These are phyloP conservation scores for Lithobius niger DNA, from an alignment of 1,140 invertebrate genomes.

Conservation along the genomic window DNA sequence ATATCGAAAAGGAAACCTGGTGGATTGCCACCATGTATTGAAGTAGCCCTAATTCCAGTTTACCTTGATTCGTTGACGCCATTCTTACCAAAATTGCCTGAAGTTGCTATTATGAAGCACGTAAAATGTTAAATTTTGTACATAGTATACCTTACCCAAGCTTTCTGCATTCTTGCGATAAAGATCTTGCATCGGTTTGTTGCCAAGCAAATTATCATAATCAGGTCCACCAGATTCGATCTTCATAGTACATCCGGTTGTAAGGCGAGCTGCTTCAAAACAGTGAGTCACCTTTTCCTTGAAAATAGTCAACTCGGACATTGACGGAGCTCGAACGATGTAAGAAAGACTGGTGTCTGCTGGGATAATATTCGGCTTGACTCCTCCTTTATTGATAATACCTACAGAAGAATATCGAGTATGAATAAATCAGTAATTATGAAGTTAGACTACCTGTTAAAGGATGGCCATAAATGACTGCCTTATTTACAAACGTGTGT, in stretches of 20 bases:
- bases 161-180: conserved; percentile 14
- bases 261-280: conserved; percentile 13
- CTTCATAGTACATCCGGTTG: not conserved
- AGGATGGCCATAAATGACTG: too few relatives aligned
- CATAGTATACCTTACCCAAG: conserved; percentile 12
- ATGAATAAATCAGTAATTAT: too few relatives aligned
- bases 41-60: too few relatives aligned
- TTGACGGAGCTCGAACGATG: conserved; percentile 24
- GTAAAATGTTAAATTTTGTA: too few relatives aligned
- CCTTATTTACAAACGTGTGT: too few relatives aligned
- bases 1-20: too few relatives aligned
- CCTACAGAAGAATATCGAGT: too few relatives aligned
- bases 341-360: conserved; percentile 26
- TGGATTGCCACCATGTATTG: too few relatives aligned
- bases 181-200: not conserved
- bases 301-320: conserved; percentile 22
- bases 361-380: conserved; percentile 30
- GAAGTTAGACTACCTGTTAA: too few relatives aligned
- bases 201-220: not conserved
- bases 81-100: too few relatives aligned
- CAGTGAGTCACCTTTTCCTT: conserved; percentile 24
- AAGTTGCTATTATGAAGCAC: too few relatives aligned
- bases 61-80: too few relatives aligned
- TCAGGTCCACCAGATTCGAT: not conserved
- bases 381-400: conserved; percentile 28